Conservation (phyloP, 92 coral and sea anemone species). For the Siderastrea siderea region DNA sequence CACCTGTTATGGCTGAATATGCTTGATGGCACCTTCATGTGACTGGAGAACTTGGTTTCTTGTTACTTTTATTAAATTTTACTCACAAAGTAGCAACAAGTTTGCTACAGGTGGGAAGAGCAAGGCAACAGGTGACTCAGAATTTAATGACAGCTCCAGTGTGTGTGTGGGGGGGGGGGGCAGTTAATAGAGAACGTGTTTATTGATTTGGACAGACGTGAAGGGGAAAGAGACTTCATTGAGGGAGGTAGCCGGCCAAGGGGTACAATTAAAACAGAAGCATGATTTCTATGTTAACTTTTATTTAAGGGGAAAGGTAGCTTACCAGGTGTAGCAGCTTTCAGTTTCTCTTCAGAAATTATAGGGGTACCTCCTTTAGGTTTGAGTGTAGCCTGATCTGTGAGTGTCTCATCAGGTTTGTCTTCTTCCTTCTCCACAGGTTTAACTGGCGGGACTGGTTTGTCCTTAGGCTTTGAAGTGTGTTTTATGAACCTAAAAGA, state of each 20-base stretch:
- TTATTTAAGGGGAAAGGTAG: too few relatives aligned
- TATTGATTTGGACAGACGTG: background rate
- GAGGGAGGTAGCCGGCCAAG: background rate
- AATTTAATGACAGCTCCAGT: too few relatives aligned
- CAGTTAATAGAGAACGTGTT: too few relatives aligned
- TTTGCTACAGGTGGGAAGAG: too few relatives aligned
- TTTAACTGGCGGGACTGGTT: slow-evolving; percentile 28
- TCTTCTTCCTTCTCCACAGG: background rate
- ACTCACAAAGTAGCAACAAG: too few relatives aligned
- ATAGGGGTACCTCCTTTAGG: slow-evolving; percentile 9
- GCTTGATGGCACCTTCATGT: too few relatives aligned
- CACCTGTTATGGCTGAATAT: too few relatives aligned
- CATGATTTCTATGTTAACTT: too few relatives aligned
- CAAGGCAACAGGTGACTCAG: too few relatives aligned
- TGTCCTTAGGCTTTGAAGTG: slow-evolving; percentile 54
- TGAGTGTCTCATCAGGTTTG: background rate
- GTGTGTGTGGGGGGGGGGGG: too few relatives aligned
- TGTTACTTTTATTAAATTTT: too few relatives aligned
- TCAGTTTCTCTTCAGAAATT: slow-evolving; percentile 27
- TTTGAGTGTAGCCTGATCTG: slow-evolving; percentile 1
- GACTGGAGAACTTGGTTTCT: too few relatives aligned
- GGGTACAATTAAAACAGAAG: background rate
- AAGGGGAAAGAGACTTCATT: background rate
- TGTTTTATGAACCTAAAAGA: slow-evolving; percentile 79
- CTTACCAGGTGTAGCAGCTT: slow-evolving; percentile 44